Base-by-base conservation (phyloP, 2,888 invertebrate species). In the Rhodophaea formosa region DNA sequence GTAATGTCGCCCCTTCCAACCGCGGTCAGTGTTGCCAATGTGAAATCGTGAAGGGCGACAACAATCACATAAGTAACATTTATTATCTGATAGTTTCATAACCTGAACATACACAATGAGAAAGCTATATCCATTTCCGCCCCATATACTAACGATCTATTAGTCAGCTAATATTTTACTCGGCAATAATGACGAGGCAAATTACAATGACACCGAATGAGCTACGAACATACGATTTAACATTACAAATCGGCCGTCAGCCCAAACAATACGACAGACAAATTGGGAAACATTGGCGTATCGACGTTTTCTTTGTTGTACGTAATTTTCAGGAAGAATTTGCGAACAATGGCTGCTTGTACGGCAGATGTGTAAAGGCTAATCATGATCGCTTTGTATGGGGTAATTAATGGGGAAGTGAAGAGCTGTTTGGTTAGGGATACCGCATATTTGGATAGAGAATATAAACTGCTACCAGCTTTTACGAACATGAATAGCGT, bases 281-380 rank as follows among this genome's bases (percentile, higher is more conserved):
- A 85, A 85, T 84, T 82, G 79, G 77, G 75, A 75, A 78, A 77
- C 72, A 77, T 68, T 73, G 75, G 74, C 77, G 74, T 79, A 81
- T 83, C 73, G 81, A 75, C 78, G 63, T 72, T 71, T 75, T 72
- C 74, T 75, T 84, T 84, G 84, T 83, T 78, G 71, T 64, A 62
- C 59, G 74, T 77, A 79, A 83, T 85, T 83, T 81, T 83, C 73
- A 68, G 74, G 59, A 72, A 79, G 76, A 81, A 76, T 65, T 68
- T 66, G 63, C 68, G 68, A 75, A 79, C 77, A 77, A 80, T 69
- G 61, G 70, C 44, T 45, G 62, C 63, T 62, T 39, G 53, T 58
- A 67, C 68, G 61, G 59, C 64, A 66, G 65, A 68, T 63, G 60
- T 46, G 58, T 60, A 61, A 62, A 65, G 68, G 59, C 65, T 66